phyloP scores from a whole-genome alignment of 2,113 vertebrate species.

The Stomatorhinus ivindoensis region DNA sequence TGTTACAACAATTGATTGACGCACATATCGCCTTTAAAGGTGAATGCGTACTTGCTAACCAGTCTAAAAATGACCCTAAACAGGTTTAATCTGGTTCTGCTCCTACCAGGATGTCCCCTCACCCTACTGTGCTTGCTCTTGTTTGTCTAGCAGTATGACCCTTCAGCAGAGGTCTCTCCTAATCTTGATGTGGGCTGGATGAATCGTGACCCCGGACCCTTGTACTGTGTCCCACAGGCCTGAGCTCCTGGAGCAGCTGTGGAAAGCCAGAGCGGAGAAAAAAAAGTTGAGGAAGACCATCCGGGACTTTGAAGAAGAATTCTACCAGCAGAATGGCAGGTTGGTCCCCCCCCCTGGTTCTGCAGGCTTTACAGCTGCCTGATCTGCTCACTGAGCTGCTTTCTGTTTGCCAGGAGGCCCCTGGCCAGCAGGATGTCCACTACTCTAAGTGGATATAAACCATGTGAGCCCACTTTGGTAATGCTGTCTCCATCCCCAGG shows the following conservation, averaged over 20 bases:
- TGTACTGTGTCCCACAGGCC: constrained; percentile 63
- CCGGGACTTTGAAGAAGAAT: constrained; percentile 87
- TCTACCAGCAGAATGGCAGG: constrained; percentile 96
- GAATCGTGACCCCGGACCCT: not conserved
- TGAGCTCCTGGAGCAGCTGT: constrained; percentile 94
- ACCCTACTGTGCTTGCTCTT: not conserved
- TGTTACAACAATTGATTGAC: not conserved
- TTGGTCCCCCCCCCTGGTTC: constrained; percentile 39
- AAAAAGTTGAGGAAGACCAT: constrained; percentile 90
- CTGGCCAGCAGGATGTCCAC: not conserved
- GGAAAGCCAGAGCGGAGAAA: constrained; percentile 94
- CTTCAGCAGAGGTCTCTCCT: not conserved
- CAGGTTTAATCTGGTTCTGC: not conserved
- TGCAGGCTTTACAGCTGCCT: not conserved
- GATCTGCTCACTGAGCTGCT: not conserved
- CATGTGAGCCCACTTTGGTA: not conserved
- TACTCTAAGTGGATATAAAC: not conserved
- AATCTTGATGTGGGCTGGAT: not conserved
- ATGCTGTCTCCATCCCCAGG: constrained; percentile 48
- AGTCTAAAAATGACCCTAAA: not conserved
- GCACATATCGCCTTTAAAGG: not conserved
- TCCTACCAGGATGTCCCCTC: not conserved
- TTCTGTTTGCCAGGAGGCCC: not conserved
- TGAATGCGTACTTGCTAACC: not conserved
- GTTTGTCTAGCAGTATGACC: not conserved